These are phyloP conservation scores for Spinus pinus DNA, from an alignment of 2,797 vertebrate species.

Conservation along the genomic window DNA sequence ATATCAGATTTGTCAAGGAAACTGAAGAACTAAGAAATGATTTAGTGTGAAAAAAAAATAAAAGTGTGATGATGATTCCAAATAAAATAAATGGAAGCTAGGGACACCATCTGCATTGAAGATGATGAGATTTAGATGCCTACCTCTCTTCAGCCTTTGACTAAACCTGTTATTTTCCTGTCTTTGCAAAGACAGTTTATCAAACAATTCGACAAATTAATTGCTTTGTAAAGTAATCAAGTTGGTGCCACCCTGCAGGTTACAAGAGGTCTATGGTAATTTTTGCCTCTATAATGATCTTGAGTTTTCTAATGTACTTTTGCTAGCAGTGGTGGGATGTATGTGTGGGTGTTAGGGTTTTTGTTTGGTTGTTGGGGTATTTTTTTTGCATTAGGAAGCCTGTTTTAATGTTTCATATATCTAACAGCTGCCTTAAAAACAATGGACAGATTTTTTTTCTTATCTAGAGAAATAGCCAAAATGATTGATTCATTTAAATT, in stretches of 20 bases:
- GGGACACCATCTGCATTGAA: not conserved
- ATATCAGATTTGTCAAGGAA: not conserved
- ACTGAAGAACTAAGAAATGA: not conserved
- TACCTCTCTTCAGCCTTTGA: not conserved
- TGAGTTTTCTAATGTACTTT: not conserved
- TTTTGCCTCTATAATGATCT: not conserved
- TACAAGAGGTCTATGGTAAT: not conserved
- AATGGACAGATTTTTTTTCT: not conserved
- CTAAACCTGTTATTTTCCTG: not conserved
- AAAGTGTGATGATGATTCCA: not conserved
- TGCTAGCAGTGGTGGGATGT: not conserved
- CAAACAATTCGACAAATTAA: not conserved
- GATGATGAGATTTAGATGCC: not conserved
- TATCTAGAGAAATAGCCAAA: not conserved
- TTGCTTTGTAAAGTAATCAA: not conserved
- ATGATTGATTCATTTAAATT: not conserved
- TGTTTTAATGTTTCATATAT: not conserved
- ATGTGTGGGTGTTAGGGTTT: rapidly evolving
- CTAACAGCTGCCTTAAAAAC: not conserved
- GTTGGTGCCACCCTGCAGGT: not conserved
- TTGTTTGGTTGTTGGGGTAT: not conserved
- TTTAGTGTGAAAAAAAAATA: not conserved
- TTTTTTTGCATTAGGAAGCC: not conserved
- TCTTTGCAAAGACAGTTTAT: not conserved
- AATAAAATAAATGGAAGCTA: not conserved